Evolutionary conservation across 2,888 invertebrate species (phyloP), one percentile per base, ranked within the genome.

Genomic region (Cynaeus angustus): DNA sequence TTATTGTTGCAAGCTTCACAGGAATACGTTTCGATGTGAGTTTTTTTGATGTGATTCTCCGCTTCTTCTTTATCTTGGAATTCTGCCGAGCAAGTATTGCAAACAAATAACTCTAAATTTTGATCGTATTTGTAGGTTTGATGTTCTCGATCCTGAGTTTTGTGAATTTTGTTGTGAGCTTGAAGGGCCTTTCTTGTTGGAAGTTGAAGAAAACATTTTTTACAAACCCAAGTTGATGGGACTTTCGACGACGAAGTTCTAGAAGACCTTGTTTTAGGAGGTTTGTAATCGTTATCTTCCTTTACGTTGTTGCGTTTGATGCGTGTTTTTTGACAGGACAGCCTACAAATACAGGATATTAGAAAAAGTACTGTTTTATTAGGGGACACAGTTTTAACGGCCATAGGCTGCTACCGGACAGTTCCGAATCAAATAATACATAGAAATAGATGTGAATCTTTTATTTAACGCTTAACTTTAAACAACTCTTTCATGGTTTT

Each of bases 21-120:
- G 0, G 87, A 88, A 71, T 88, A 90, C 53, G 74, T 74, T 50
- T 79, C 79, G 41, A 77, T 76, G 72, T 81, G 81, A 2, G 76
- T 64, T 62, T 78, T 79, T 1, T 70, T 68, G 2, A 80, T 75
- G 48, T 82, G 81, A n/a, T 74, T 68, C 67, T 78, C 77, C 1
- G 78, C 80, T 64, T 81, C 81, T 14, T 74, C 68, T 68, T 80
- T 69, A 8, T 76, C 75, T 69, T 79, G 79, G 66, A 75, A 82
- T 59, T 82, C 81, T 0, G 78, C 78, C 7, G 78, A 79, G 61
- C 82, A 82, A 14, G 79, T 78, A 53, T 74, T 77, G 64, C 82
- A 82, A 7, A 73, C 75, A 70, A 79, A 82, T 8, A 79, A 52
- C 10, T 81, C 80, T 48, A 75, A 74, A 10, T 71, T 74, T 13